Conservation (phyloP, 2,113 vertebrate species). For the Bufo gargarizans region DNA sequence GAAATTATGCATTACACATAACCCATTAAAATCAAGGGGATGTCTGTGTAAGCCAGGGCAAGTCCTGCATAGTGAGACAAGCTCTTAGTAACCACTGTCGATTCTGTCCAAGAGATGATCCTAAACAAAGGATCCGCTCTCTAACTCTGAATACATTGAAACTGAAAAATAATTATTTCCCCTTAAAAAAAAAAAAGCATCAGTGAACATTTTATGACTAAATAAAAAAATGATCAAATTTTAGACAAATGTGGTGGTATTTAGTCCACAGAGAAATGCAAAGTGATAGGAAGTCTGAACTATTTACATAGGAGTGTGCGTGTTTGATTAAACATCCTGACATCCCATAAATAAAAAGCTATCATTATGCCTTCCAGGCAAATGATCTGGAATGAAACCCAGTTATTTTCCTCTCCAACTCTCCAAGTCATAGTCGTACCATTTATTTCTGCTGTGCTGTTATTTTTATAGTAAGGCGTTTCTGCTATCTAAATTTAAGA, state of each 20-base stretch:
- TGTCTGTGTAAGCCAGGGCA: too few relatives aligned
- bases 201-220: background rate
- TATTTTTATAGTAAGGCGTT: background rate
- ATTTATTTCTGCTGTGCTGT: background rate
- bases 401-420: background rate
- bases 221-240: background rate
- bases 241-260: background rate
- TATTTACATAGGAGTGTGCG: background rate
- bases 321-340: constrained; percentile 32
- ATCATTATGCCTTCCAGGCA: constrained; percentile 22
- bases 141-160: background rate
- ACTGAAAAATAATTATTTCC: background rate
- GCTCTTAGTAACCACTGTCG: too few relatives aligned
- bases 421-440: background rate
- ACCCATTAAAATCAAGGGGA: too few relatives aligned
- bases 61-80: too few relatives aligned
- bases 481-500: too few relatives aligned
- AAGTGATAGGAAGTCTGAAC: constrained; percentile 33
- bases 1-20: too few relatives aligned
- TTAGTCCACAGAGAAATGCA: background rate
- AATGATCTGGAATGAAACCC: background rate
- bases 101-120: too few relatives aligned
- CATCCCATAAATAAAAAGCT: constrained; percentile 17
- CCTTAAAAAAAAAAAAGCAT: background rate
- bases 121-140: too few relatives aligned